Conservation (phyloP, 2,113 vertebrate species). For the Daubentonia madagascariensis region DNA sequence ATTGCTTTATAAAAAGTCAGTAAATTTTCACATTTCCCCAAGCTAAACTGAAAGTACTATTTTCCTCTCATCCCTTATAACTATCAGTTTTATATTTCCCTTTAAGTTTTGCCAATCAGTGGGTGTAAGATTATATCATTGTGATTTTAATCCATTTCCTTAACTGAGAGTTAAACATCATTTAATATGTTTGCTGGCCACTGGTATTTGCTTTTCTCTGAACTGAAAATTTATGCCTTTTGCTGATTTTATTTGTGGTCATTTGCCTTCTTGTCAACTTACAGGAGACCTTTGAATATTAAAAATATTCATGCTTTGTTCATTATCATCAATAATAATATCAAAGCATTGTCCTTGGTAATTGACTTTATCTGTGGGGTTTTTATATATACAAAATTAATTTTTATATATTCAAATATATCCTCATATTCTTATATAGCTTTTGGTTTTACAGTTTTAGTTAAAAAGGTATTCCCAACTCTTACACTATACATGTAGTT, state of each 20-base stretch:
- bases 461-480: background rate
- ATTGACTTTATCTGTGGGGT: background rate
- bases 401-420: background rate
- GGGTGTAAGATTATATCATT: background rate
- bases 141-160: conserved; percentile 20
- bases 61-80: background rate
- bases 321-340: background rate
- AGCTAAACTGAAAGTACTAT: background rate
- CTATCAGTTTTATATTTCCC: background rate
- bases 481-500: background rate
- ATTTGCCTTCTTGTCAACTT: conserved; percentile 3
- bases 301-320: background rate
- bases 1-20: background rate
- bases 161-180: background rate
- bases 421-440: background rate
- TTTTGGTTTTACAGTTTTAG: background rate
- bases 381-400: background rate
- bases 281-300: background rate
- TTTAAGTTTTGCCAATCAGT: background rate
- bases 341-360: background rate
- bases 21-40: background rate
- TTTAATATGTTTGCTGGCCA: background rate
- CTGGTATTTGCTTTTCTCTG: background rate
- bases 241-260: background rate
- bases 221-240: background rate